Evolutionary conservation across 2,888 invertebrate species (phyloP).

Genomic region (Ceraclea dissimilis): DNA sequence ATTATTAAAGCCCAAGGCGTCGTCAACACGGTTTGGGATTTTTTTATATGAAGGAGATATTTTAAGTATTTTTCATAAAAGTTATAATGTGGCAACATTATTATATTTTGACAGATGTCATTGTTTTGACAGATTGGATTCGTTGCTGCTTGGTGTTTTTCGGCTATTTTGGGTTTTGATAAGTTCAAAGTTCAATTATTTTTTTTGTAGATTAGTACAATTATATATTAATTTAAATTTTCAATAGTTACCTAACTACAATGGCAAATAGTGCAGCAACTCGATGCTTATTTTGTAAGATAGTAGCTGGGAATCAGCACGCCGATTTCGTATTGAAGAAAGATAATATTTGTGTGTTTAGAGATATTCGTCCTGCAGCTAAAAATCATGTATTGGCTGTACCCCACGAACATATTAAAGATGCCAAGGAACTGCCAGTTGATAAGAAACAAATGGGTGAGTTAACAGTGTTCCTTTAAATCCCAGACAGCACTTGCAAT

Average conservation of each 20-base stretch:
- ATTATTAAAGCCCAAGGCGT: too few relatives aligned
- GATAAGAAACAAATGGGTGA: conserved; percentile 65
- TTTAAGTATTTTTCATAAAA: too few relatives aligned
- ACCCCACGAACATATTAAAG: conserved; percentile 68
- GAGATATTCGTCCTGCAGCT: conserved; percentile 76
- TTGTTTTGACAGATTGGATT: too few relatives aligned
- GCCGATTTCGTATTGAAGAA: conserved; percentile 63
- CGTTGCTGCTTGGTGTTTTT: too few relatives aligned
- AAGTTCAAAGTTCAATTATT: neutral
- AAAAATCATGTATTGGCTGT: conserved; percentile 72
- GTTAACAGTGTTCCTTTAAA: neutral
- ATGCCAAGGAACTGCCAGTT: conserved; percentile 58
- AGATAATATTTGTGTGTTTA: conserved; percentile 69
- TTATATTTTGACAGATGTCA: too few relatives aligned
- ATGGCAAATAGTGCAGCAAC: neutral
- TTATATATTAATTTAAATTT: too few relatives aligned
- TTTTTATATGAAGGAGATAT: too few relatives aligned
- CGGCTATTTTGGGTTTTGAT: neutral
- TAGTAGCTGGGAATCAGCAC: conserved; percentile 51
- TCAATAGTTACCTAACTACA: too few relatives aligned
- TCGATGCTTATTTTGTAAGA: conserved; percentile 68
- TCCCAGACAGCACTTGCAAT: too few relatives aligned
- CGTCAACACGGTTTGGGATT: too few relatives aligned
- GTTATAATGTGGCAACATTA: too few relatives aligned
- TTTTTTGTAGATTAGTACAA: too few relatives aligned